Conservation (phyloP, 2,888 invertebrate genomes). For the Baronia brevicornis region DNA sequence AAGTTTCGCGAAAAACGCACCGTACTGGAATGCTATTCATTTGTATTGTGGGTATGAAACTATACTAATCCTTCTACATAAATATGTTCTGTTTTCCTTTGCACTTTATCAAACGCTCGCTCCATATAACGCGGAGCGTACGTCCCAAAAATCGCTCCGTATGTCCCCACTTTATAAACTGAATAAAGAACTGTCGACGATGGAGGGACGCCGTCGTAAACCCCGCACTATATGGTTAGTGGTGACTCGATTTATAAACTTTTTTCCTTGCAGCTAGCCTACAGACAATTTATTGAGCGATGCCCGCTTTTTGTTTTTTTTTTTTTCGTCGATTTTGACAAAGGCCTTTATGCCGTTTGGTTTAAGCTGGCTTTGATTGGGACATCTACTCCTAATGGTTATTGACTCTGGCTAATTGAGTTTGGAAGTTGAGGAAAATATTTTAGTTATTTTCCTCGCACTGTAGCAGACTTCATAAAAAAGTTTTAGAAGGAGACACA, state of each 20-base stretch:
- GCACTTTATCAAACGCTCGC: neutral
- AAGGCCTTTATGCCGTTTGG: constrained; percentile 31
- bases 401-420: constrained; percentile 12
- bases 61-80: no score
- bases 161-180: constrained; percentile 54
- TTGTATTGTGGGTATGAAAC: no score
- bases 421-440: neutral
- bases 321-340: constrained; percentile 37
- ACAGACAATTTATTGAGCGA: constrained; percentile 63
- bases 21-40: no score
- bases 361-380: constrained; percentile 46
- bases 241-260: constrained; percentile 56
- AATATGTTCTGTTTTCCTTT: no score
- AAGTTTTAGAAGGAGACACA: no score
- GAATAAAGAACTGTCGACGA: constrained; percentile 61
- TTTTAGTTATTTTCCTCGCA: no score
- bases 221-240: constrained; percentile 66
- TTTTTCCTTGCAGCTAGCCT: constrained; percentile 42
- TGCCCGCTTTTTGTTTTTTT: constrained; percentile 36
- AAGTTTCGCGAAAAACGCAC: no score
- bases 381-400: constrained; percentile 32
- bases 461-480: no score
- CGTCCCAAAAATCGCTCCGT: constrained; percentile 31
- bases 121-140: constrained; percentile 15
- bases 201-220: constrained; percentile 67